Base-by-base conservation (phyloP, 2,797 vertebrate species). In the Acanthopagrus latus region DNA sequence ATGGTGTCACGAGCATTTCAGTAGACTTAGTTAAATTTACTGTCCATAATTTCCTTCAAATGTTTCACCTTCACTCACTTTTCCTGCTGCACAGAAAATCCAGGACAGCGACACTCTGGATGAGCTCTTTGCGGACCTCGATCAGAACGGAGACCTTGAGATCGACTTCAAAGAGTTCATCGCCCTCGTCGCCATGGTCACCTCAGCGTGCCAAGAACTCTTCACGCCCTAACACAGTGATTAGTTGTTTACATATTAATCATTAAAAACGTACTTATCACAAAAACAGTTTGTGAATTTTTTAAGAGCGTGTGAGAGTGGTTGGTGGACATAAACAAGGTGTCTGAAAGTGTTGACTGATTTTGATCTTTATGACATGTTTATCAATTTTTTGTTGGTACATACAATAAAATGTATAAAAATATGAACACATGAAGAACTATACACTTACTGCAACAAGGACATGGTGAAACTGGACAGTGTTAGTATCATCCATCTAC, bases 81-180 rank as follows among this genome's bases (percentile, higher is more conserved):
- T 77, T 74, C 25, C 20, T 78, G 1, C n/a, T 54, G 50, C n/a
- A 79, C 84, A 96, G 95, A 94, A 94, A 75, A 94, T 96, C 71
- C 80, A 93, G 0, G 91, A 95, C 25, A 93, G 92, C 0, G 88
- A 95, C 1, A 94, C 81, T 38, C 88, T 95, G 64, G 93, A 96
- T 60, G 21, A 83, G 71, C 89, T 96, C 11, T 96, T 96, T 43
- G 14, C 63, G 4, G 94, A 95, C 83, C 88, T 96, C 0, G 95
- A 96, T 82, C 91, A 94, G 85, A 96, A 96, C 3, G 70, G 90
- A 72, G 95, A 96, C 81, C 85, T 91, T 81, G 90, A 94, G 89
- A 95, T 96, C 0, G 94, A 96, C 90, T 95, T 96, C 84, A 90
- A 93, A 44, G 95, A 95, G 88, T 96, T 95, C 76, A 89, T 94